Evolutionary conservation across 2,113 vertebrate species (phyloP).

Genomic region (Micronycteris hirsuta): DNA sequence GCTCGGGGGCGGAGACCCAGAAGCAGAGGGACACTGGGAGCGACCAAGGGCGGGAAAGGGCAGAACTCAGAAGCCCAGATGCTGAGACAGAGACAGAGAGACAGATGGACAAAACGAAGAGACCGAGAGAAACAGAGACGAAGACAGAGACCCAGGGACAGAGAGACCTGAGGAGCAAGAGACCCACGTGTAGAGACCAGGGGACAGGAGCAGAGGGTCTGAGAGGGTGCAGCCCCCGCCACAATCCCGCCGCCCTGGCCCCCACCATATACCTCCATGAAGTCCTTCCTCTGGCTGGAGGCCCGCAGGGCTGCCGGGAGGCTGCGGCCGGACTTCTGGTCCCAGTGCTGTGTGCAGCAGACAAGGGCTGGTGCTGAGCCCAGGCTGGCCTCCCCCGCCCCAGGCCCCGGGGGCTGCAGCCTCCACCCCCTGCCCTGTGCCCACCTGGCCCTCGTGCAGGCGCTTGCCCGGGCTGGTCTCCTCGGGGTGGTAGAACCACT

Average conservation of each 20-base stretch:
- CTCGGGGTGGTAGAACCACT: constrained; percentile 99
- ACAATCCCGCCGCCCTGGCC: too few relatives aligned
- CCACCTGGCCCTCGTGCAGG: constrained; percentile 94
- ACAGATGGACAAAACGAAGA: not conserved
- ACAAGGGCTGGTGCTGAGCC: not conserved
- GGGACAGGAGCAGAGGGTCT: not conserved
- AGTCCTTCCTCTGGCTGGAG: constrained; percentile 96
- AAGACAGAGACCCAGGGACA: not conserved
- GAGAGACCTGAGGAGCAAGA: not conserved
- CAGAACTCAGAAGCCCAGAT: not conserved
- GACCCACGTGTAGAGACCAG: not conserved
- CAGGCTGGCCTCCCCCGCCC: fast-evolving
- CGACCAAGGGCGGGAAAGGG: not conserved
- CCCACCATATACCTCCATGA: constrained; percentile 90
- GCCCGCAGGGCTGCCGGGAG: constrained; percentile 90
- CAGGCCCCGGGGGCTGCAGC: fast-evolving
- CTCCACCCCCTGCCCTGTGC: fast-evolving
- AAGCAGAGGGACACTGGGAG: not conserved
- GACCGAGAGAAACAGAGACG: not conserved
- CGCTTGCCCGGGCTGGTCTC: constrained; percentile 98
- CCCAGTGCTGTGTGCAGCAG: constrained; percentile 87
- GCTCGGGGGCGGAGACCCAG: not conserved
- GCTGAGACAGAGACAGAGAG: not conserved
- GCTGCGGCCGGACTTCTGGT: constrained; percentile 92
- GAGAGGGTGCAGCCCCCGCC: fast-evolving